Percentiles rank a stretch among this genome's conserved stretches.
These are phyloP conservation scores for Coryphaenoides rupestris DNA, from an alignment of 2,113 vertebrate species.

Conservation along the genomic window DNA sequence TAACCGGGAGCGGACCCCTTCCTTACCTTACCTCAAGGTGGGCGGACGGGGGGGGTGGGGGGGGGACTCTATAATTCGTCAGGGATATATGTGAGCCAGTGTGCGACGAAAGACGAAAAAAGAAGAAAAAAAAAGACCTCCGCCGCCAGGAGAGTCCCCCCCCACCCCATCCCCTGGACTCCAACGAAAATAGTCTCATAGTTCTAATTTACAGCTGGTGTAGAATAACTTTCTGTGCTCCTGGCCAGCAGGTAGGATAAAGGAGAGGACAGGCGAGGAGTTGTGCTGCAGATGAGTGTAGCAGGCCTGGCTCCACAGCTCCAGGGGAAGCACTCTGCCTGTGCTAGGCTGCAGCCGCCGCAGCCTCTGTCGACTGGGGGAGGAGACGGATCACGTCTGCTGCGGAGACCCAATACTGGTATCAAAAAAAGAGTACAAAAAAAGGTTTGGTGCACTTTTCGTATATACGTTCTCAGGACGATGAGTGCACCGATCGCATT, in stretches of 20 bases:
- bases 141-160: conserved; percentile 35
- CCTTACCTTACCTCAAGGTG: conserved; percentile 51
- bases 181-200: conserved; percentile 58
- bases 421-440: conserved; percentile 39
- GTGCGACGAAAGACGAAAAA: conserved; percentile 50
- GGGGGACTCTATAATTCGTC: conserved; percentile 44
- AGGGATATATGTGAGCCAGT: conserved; percentile 55
- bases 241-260: conserved; percentile 66
- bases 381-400: conserved; percentile 33
- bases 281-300: conserved; percentile 61
- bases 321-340: conserved; percentile 19
- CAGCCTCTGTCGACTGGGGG: conserved; percentile 17
- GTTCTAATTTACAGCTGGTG: conserved; percentile 71
- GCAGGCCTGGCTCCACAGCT: conserved; percentile 54
- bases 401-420: conserved; percentile 23
- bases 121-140: conserved; percentile 54
- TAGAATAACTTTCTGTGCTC: conserved; percentile 70
- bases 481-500: too few relatives aligned
- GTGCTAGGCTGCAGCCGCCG: conserved; percentile 41
- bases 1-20: conserved; percentile 31
- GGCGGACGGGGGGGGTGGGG: conserved; percentile 36
- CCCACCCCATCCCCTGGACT: too few relatives aligned
- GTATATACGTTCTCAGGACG: conserved; percentile 7
- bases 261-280: conserved; percentile 62
- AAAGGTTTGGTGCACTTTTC: too few relatives aligned